Conservation (phyloP, 2,113 vertebrate species). For the Lipophrys pholis region DNA sequence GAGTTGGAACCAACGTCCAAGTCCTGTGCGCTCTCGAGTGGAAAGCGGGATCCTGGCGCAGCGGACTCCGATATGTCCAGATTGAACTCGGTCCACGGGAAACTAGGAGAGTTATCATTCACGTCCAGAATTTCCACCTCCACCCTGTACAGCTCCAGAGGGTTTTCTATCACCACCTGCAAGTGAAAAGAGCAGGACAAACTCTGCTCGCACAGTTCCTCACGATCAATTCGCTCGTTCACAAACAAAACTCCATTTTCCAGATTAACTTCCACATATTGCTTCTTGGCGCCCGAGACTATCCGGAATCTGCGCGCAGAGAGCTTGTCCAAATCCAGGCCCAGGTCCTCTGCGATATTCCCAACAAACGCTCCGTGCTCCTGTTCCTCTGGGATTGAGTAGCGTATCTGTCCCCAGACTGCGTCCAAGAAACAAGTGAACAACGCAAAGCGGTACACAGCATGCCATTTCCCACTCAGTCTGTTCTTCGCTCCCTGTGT, state of each 20-base stretch:
- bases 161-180: constrained; percentile 80
- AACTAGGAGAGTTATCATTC: constrained; percentile 78
- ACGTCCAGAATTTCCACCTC: constrained; percentile 79
- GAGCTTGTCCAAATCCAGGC: constrained; percentile 74
- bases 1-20: constrained; percentile 78
- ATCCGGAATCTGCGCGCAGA: constrained; percentile 79
- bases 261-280: constrained; percentile 79
- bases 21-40: constrained; percentile 81
- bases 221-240: constrained; percentile 77
- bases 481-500: constrained; percentile 29
- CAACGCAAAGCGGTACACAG: constrained; percentile 47
- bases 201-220: constrained; percentile 80
- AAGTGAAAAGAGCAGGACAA: constrained; percentile 78
- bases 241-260: constrained; percentile 80
- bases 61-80: constrained; percentile 81
- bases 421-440: constrained; percentile 65
- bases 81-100: constrained; percentile 80
- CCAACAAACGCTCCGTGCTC: constrained; percentile 81
- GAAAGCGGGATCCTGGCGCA: constrained; percentile 76
- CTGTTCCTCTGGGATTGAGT: constrained; percentile 79
- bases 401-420: constrained; percentile 75
- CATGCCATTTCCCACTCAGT: constrained; percentile 51
- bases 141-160: constrained; percentile 78
- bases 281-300: constrained; percentile 76
- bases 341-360: constrained; percentile 80